These are phyloP conservation scores for Sebastolobus alascanus DNA, from an alignment of 2,797 vertebrate species.

Conservation along the genomic window DNA sequence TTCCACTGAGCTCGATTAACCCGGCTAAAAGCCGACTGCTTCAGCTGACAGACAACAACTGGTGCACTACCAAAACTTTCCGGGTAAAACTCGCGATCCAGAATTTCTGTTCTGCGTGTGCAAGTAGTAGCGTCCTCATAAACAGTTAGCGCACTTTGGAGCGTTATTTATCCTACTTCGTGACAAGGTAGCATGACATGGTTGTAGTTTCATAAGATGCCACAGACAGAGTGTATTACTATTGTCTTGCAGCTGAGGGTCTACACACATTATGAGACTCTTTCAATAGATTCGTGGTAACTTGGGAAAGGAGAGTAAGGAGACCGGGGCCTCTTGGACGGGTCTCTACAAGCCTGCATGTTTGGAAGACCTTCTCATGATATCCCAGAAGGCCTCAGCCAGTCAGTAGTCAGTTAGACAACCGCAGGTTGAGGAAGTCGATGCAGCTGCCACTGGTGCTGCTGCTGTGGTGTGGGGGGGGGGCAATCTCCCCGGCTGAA, in stretches of 20 bases:
- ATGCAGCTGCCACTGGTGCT: slow-evolving; percentile 71
- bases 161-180: too few species aligned
- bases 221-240: background rate
- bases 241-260: slow-evolving; percentile 60
- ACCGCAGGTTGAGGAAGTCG: slow-evolving; percentile 84
- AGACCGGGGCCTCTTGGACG: slow-evolving; percentile 78
- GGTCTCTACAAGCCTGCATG: slow-evolving; percentile 85
- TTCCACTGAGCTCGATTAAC: too few species aligned
- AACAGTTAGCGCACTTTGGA: too few species aligned
- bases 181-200: too few species aligned
- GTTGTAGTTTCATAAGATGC: too few species aligned
- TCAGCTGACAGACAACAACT: too few species aligned
- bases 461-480: slow-evolving; percentile 30
- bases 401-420: slow-evolving; percentile 67
- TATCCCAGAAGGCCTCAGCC: slow-evolving; percentile 78
- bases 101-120: too few species aligned
- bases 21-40: too few species aligned
- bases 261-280: slow-evolving; percentile 72
- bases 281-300: slow-evolving; percentile 78
- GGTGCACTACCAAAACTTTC: too few species aligned
- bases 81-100: too few species aligned
- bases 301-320: slow-evolving; percentile 55
- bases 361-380: slow-evolving; percentile 67
- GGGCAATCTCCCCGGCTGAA: too few species aligned
- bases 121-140: too few species aligned